Evolutionary conservation across 2,797 vertebrate genomes (phyloP), one percentile per base, ranked within the genome.

Genomic region (Tragelaphus eurycerus): DNA sequence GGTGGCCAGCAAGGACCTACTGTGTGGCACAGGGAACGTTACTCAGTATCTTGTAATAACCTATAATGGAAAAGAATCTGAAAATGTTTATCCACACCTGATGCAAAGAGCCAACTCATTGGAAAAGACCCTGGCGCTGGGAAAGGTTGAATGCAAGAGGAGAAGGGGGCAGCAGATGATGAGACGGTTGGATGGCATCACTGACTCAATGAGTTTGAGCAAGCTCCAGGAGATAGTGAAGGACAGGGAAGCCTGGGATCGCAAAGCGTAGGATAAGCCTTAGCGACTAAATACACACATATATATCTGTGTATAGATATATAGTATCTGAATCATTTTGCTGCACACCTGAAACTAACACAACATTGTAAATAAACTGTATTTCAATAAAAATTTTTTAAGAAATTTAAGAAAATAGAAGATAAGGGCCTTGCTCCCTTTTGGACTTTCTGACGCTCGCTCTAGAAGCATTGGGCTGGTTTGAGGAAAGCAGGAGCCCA

Each of bases 221-320:
- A 38, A 71, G 5, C 34, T 71, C n/a, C 1, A 10, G n/a, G 64
- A 38, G 34, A 23, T 6, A 19, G 64, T 6, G 19, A 21, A 71
- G 19, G n/a, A 38, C 64, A 71, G 64, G 64, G 64, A 71, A 71
- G 1, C 34, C n/a, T 38, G 64, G 64, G n/a, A n/a, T 38, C 19
- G 2, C 64, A 71, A 71, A 71, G n/a, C 0, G 0, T 12, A 71
- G 64, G 19, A 23, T 21, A 23, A 1, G 10, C 23, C 19, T 38
- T 71, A 71, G 64, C 4, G 15, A 71, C 64, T 71, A 43, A 38
- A 74, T 12, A 74, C 67, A 43, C 34, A 74, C 12, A 4, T 0
- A 25, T 4, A 25, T 29, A 74, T 25, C 15, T 25, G 2, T 4
- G 23, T 23, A 74, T 43, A 54, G 31, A n/a, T 7, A n/a, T n/a